Base-by-base conservation (phyloP, 1,140 invertebrate species). In the Pseudachorutes palmiensis region DNA sequence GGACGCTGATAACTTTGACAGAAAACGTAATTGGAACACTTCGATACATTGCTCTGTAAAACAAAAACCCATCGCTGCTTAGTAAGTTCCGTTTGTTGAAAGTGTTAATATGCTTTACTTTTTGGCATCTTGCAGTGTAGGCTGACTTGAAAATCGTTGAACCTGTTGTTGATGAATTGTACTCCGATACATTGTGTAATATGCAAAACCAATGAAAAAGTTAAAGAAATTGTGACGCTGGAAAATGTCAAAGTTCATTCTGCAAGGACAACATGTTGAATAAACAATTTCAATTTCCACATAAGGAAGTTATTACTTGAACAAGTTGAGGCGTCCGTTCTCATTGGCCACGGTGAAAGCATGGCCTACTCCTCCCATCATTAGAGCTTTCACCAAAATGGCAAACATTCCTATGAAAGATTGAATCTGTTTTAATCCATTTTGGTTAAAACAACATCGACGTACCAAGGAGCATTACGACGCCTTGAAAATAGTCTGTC, bases 401-500 rank as follows among this genome's bases (percentile, higher is more conserved):
- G 68, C 33, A 1, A 68, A 1, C 70, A 74, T 72, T n/a, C 51
- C 51, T 55, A 22, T 55, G 9, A 14, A 9, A 55, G 24, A 14
- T 55, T 5, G 5, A 55, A 55, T 14, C 24, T 55, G 51, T 55
- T 55, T 14, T 5, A 55, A 19, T 55, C 19, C 19, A 45, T 45
- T 45, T 45, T 45, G 36, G 36, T 9, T 45, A 12, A 45, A 55
- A 55, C 5, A 41, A 19, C 5, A 5, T 9, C 5, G 12, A 5
- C 24, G 5, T 55, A 55, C 72, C 72, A 30, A 67, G 16, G 1
- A 70, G 22, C 12, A 74, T 72, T 62, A 74, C 68, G 3, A 66
- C 9, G 28, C 66, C 66, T 55, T 74, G 72, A 48, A 72, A 72
- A 1, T 64, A 64, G 57, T 73, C 72, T 9, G 70, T 71, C 70